A percentile compares a stretch with the other conserved stretches of the same genome.
phyloP scores from a whole-genome alignment of 2,113 vertebrate genomes.

The Loxodonta africana region DNA sequence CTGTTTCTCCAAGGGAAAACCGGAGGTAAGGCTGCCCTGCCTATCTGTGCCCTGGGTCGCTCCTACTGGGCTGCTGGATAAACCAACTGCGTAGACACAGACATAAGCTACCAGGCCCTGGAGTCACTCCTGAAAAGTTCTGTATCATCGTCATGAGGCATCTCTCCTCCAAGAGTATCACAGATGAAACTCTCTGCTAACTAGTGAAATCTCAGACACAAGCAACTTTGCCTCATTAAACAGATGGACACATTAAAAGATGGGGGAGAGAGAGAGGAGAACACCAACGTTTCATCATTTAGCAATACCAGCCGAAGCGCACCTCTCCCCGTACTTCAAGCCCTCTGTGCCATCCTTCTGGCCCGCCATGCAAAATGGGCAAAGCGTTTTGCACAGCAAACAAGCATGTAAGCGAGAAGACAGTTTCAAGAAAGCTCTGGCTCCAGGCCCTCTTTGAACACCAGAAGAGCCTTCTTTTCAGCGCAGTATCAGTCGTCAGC shows the following conservation, averaged over 20 bases:
- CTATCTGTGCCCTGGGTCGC: not conserved
- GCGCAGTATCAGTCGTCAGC: not conserved
- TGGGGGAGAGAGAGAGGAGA: not conserved
- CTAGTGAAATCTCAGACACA: not conserved
- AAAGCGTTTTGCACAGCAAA: not conserved
- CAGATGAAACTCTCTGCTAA: not conserved
- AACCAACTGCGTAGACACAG: not conserved
- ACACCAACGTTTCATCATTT: not conserved
- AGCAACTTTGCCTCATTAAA: not conserved
- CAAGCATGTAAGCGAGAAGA: not conserved
- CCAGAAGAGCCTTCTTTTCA: not conserved
- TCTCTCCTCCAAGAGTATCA: not conserved
- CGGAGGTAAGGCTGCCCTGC: not conserved
- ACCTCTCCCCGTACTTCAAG: not conserved
- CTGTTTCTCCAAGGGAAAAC: not conserved
- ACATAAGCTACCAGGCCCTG: not conserved
- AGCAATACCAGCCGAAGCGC: not conserved
- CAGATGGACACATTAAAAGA: constrained; percentile 44
- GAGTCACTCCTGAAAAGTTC: not conserved
- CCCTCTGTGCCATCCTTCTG: not conserved
- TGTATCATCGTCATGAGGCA: not conserved
- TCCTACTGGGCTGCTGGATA: not conserved
- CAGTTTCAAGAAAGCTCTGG: not conserved
- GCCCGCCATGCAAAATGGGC: rapidly evolving
- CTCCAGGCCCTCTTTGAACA: not conserved